Evolutionary conservation across 1,140 invertebrate species (phyloP).

Genomic region (Mesaphorura yosii): DNA sequence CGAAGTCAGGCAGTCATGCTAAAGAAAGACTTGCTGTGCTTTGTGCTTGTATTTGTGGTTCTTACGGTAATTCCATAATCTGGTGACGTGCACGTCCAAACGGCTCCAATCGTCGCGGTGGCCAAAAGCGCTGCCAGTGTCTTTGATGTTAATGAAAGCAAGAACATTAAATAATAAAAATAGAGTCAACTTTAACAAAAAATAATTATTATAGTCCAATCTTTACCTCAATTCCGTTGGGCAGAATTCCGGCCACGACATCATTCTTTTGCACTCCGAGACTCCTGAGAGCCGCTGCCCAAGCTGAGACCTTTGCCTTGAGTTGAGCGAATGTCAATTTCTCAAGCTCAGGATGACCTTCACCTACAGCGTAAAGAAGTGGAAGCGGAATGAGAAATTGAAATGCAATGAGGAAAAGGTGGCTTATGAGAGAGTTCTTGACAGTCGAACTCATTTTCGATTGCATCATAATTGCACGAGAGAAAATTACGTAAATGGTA

Average conservation of each 20-base stretch:
- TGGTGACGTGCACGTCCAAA: slow-evolving; percentile 47
- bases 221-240: slow-evolving; percentile 23
- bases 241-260: slow-evolving; percentile 40
- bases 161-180: not conserved
- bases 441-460: too few relatives aligned
- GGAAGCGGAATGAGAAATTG: too few relatives aligned
- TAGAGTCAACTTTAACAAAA: too few relatives aligned
- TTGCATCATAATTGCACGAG: too few relatives aligned
- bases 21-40: too few relatives aligned
- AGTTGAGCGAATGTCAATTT: slow-evolving; percentile 38
- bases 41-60: too few relatives aligned
- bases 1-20: too few relatives aligned
- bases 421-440: too few relatives aligned
- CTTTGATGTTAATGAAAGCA: slow-evolving; percentile 31
- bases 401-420: not conserved
- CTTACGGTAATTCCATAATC: slow-evolving; percentile 46
- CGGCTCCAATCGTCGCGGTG: slow-evolving; percentile 41
- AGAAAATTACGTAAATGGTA: too few relatives aligned
- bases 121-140: slow-evolving; percentile 45
- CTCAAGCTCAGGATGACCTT: slow-evolving; percentile 34
- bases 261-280: slow-evolving; percentile 38
- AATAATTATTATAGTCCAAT: not conserved
- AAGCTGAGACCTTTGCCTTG: slow-evolving; percentile 35
- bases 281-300: slow-evolving; percentile 38
- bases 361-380: slow-evolving; percentile 32